Evolutionary conservation across 2,888 invertebrate genomes (phyloP), one percentile per base, ranked within the genome.

Genomic region (Dicyrtomina minuta): DNA sequence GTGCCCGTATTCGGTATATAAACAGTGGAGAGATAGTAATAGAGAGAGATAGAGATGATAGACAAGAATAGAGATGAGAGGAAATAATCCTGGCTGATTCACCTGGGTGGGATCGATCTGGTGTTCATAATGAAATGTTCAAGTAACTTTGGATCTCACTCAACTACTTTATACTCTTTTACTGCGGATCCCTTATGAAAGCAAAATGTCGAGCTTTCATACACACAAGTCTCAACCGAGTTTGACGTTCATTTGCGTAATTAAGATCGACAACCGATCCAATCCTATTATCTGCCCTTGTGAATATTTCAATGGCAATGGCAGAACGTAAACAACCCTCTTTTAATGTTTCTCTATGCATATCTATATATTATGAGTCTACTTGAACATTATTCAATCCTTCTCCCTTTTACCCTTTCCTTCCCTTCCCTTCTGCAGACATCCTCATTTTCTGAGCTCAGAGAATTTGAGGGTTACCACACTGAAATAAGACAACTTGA

Each of bases 231-330:
- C n/a, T 17, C 56, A 5, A 26, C 56, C 41, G 64, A 27, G 22
- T 65, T 41, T 65, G 64, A 65, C 64, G 64, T 65, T 65, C 64
- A 65, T 65, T 65, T 65, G 39, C 53, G 53, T 65, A 65, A 65
- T 65, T 65, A 65, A 65, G 53, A 65, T 53, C 33, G 64, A 65
- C 64, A 65, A 43, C 39, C 53, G 26, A 20, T 65, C 53, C 64
- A 65, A 53, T 65, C 53, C 64, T 53, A 65, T 65, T 65, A 65
- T 51, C 53, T 12, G 22, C 1, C 53, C 64, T 65, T 12, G 39
- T 65, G 53, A 65, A 65, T 65, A 65, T 65, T 65, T 65, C 64
- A 65, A 65, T 65, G 49, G 49, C 64, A 65, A 65, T 65, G 49
- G 49, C 20, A 20, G 41, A 62, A 62, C 27, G 62, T 49, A 62